Percentiles rank a stretch among this genome's conserved stretches.
Evolutionary conservation across 2,113 vertebrate genomes (phyloP).

Genomic region (Sturnira hondurensis): DNA sequence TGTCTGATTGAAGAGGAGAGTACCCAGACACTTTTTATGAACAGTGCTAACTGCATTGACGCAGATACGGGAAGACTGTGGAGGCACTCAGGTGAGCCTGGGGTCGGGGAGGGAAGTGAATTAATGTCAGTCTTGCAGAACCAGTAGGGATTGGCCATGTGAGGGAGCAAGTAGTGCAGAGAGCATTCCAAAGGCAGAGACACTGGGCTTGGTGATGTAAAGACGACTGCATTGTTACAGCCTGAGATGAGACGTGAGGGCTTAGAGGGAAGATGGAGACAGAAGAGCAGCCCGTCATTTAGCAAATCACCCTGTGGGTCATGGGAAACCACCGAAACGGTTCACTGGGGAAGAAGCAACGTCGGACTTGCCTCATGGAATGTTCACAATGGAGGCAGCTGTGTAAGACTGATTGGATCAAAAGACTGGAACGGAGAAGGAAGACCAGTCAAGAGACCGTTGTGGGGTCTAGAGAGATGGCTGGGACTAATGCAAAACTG

Average conservation of each 20-base stretch:
- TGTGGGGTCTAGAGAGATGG: neutral
- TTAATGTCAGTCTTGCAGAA: neutral
- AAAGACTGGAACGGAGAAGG: neutral
- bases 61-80: neutral
- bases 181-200: neutral
- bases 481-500: fast-evolving
- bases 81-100: neutral
- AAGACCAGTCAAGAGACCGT: neutral
- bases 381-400: neutral
- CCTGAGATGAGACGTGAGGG: neutral
- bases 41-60: neutral
- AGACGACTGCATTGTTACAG: neutral
- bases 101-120: neutral
- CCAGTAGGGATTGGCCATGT: neutral
- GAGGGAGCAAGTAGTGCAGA: neutral
- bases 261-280: neutral
- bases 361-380: neutral
- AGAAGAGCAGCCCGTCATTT: neutral
- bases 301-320: neutral
- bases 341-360: neutral
- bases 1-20: neutral
- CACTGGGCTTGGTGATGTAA: neutral
- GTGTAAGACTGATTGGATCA: neutral
- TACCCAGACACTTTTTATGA: neutral
- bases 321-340: neutral